Evolutionary conservation across 2,888 invertebrate species (phyloP), one percentile per base, ranked within the genome.

Genomic region (Steinernema scapterisci): DNA sequence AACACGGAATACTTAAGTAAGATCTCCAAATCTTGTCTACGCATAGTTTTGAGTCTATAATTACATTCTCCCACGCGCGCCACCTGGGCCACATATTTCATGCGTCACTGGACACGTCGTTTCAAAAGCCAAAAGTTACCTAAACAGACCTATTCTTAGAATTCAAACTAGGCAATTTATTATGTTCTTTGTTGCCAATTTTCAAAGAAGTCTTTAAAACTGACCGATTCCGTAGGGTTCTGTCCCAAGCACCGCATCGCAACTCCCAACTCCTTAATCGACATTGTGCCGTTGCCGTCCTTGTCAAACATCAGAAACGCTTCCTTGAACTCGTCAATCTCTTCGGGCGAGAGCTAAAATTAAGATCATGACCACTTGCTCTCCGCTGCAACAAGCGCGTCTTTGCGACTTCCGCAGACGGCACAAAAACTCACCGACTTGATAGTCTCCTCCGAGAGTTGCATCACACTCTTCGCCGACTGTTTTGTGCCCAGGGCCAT

Each of bases 231-330:
- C 0, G 86, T 86, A 13, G 87, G 87, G 72, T 87, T 87, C 80
- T 87, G 87, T n/a, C 87, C 87, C 27, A 87, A 79, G 45, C 82
- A 83, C 19, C 87, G 80, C 87, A 87, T 87, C 19, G 87, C 87
- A n/a, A 87, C 85, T 70, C 87, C 87, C 80, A 87, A 81, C 77
- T 87, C 87, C 73, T 87, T 87, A 5, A 86, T 87, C 27, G 86
- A 85, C 44, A 87, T 87, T n/a, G 86, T 87, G 25, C 87, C 87
- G 76, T 84, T 86, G n/a, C 86, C 85, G 79, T 87, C 87, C 75
- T 87, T 87, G 75, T 87, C 87, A 75, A 87, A 87, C 85, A 87
- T 85, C 86, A 87, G 85, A 78, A 87, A 87, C 0, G 87, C 85
- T 80, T 87, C 87, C 16, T 85, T 80, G 78, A 87, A 87, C 78